Conservation (phyloP, 2,113 vertebrate genomes). For the Gnathonemus echidnorhynchus region DNA sequence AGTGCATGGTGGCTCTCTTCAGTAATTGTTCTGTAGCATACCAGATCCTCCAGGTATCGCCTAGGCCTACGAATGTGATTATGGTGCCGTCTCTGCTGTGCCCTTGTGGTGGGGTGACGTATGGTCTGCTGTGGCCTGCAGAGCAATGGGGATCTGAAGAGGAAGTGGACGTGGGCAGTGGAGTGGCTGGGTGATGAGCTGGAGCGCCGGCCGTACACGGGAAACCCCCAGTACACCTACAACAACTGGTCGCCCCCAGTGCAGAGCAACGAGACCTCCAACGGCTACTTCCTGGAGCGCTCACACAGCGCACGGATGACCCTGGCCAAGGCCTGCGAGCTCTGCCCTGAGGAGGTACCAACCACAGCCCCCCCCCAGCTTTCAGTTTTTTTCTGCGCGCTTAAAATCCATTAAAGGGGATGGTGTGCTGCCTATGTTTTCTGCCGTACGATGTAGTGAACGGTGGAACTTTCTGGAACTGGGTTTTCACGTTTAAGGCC, state of each 20-base stretch:
- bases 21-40: slow-evolving; percentile 98
- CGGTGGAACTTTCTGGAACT: not conserved
- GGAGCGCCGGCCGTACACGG: slow-evolving; percentile 91
- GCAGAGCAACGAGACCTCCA: slow-evolving; percentile 98
- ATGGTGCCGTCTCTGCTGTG: not conserved
- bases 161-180: slow-evolving; percentile 99
- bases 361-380: not conserved
- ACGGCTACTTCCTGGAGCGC: slow-evolving; percentile 97
- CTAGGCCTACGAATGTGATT: not conserved
- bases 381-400: not conserved
- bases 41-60: slow-evolving; percentile 89
- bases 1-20: slow-evolving; percentile 98
- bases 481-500: not conserved
- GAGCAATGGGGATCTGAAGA: slow-evolving; percentile 97
- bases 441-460: not conserved
- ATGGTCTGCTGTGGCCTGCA: slow-evolving; percentile 43
- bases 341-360: slow-evolving; percentile 96
- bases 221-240: slow-evolving; percentile 95
- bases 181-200: slow-evolving; percentile 98
- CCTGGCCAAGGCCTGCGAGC: slow-evolving; percentile 97
- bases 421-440: not conserved
- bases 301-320: slow-evolving; percentile 98
- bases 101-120: not conserved
- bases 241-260: slow-evolving; percentile 99
- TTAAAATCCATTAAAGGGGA: not conserved